A percentile compares a stretch with the other conserved stretches of the same genome.
Conservation (phyloP, 2,797 vertebrate genomes). For the Euthynnus affinis region DNA sequence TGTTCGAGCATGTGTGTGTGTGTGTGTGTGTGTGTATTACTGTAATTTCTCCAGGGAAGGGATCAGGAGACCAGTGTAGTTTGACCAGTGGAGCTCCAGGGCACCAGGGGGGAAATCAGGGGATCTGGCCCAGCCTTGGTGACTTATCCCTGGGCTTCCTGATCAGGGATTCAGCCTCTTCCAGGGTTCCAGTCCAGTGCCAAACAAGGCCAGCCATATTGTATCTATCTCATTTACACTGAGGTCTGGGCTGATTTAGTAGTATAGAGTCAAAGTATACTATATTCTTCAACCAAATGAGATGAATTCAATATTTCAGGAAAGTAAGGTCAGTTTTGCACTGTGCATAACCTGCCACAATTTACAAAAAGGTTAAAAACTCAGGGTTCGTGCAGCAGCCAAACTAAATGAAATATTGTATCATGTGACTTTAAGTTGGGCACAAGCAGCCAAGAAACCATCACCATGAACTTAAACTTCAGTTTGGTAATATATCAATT, state of each 20-base stretch:
- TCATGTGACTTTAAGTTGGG: not conserved
- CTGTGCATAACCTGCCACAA: not conserved
- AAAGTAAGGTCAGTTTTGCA: not conserved
- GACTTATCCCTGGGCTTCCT: conserved; percentile 52
- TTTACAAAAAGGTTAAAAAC: not conserved
- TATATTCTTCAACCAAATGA: not conserved
- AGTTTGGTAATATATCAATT: too few species aligned
- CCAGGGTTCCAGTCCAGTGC: conserved; percentile 47
- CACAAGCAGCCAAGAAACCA: not conserved
- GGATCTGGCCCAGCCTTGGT: conserved; percentile 50
- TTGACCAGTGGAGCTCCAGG: conserved; percentile 67
- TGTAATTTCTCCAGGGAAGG: conserved; percentile 63
- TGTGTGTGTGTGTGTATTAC: conserved; percentile 14
- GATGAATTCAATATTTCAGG: not conserved
- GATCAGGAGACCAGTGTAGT: conserved; percentile 58
- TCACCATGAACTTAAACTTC: too few species aligned
- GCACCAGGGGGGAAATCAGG: conserved; percentile 45
- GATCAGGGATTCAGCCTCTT: conserved; percentile 58
- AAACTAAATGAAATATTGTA: not conserved
- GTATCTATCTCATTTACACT: conserved; percentile 23
- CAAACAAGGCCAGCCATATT: conserved; percentile 47
- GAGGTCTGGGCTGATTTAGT: conserved; percentile 17
- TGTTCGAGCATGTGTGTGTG: conserved; percentile 22
- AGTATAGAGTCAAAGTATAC: not conserved
- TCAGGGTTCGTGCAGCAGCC: not conserved